Conservation (phyloP, 2,113 vertebrate genomes). For the Mobula birostris region DNA sequence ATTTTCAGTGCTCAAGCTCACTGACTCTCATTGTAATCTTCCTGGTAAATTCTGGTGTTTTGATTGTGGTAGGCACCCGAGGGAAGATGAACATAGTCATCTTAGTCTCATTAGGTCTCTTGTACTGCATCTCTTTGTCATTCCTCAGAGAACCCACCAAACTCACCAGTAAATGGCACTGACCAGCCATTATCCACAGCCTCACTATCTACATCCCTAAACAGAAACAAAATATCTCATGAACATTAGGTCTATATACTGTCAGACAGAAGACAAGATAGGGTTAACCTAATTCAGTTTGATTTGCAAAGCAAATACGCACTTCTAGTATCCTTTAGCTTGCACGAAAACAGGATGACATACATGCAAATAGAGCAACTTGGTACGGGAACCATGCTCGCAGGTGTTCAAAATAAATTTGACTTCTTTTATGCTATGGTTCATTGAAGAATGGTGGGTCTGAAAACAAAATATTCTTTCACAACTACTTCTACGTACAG, state of each 20-base stretch:
- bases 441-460: neutral
- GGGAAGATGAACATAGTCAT: no score
- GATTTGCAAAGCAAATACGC: neutral
- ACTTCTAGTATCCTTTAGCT: neutral
- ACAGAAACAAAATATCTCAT: neutral
- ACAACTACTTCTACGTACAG: neutral
- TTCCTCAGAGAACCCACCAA: no score
- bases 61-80: no score
- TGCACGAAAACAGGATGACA: neutral
- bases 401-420: constrained; percentile 26
- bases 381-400: neutral
- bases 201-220: neutral
- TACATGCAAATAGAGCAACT: neutral
- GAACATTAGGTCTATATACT: neutral
- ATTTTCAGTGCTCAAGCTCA: no score
- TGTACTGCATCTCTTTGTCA: no score
- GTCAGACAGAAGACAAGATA: neutral
- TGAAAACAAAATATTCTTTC: neutral
- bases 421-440: neutral
- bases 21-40: no score
- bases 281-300: neutral
- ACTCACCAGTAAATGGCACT: no score
- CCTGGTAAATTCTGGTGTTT: no score
- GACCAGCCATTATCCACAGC: no score
- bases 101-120: no score